These are phyloP conservation scores for Periphyllus acericola DNA, from an alignment of 2,888 invertebrate genomes.

Conservation along the genomic window DNA sequence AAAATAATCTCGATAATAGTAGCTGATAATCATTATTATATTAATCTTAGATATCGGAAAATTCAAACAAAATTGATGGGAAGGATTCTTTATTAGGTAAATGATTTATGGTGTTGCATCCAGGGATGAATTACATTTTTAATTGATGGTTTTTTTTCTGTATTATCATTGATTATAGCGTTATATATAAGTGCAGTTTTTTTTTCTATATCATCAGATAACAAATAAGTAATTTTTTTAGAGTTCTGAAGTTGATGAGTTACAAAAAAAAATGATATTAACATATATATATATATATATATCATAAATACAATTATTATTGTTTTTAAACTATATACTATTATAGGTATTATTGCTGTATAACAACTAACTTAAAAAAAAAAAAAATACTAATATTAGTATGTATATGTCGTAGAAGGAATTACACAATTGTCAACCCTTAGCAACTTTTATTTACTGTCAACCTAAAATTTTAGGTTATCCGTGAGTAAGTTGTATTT, in stretches of 20 bases:
- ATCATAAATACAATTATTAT: too few species aligned
- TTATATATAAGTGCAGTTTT: not conserved
- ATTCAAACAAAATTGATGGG: conserved; percentile 53
- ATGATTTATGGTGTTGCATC: conserved; percentile 7
- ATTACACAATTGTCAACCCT: too few species aligned
- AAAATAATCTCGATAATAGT: not conserved
- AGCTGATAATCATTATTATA: not conserved
- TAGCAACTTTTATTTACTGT: too few species aligned
- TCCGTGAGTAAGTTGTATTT: too few species aligned
- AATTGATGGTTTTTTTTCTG: not conserved
- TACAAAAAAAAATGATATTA: not conserved
- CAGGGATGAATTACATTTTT: not conserved
- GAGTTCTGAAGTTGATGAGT: conserved; percentile 34
- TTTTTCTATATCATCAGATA: not conserved
- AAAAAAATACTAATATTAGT: too few species aligned
- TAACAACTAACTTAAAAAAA: too few species aligned
- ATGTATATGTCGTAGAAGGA: too few species aligned
- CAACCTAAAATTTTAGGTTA: too few species aligned
- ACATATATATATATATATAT: too few species aligned
- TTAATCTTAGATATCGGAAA: conserved; percentile 49
- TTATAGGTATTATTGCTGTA: too few species aligned
- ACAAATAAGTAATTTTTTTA: not conserved
- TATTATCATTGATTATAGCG: not conserved
- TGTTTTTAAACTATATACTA: too few species aligned
- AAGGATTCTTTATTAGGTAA: conserved; percentile 61